Evolutionary conservation across 1,140 invertebrate genomes (phyloP).

Genomic region (Drosophila punjabiensis): DNA sequence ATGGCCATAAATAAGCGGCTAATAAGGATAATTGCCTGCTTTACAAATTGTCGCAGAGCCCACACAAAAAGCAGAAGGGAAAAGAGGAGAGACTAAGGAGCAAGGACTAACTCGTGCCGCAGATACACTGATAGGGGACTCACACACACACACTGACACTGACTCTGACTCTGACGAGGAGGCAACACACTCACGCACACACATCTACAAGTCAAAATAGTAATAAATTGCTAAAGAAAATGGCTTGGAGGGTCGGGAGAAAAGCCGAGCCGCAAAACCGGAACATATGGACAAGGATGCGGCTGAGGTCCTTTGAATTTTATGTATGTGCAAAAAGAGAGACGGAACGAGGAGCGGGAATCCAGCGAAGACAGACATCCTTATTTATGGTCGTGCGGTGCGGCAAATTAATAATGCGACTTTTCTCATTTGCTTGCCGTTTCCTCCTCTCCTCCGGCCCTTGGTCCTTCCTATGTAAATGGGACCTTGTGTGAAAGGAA

Average conservation of each 20-base stretch:
- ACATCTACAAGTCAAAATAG: conserved; percentile 80
- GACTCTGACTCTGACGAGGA: conserved; percentile 2
- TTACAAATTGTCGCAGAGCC: conserved; percentile 72
- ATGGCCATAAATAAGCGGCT: conserved; percentile 81
- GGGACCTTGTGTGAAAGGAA: conserved; percentile 49
- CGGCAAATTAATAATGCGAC: conserved; percentile 82
- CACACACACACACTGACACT: conserved; percentile 17
- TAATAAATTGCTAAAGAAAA: conserved; percentile 79
- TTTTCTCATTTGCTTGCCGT: conserved; percentile 68
- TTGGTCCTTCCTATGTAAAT: conserved; percentile 54
- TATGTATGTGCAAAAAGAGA: conserved; percentile 43
- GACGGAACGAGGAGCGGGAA: conserved; percentile 1
- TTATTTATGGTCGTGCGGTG: conserved; percentile 81
- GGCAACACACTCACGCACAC: conserved; percentile 8
- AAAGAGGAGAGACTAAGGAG: not conserved
- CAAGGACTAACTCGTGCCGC: conserved; percentile 1
- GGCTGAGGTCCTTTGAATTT: conserved; percentile 75
- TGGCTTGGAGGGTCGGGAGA: conserved; percentile 47
- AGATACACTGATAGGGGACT: conserved; percentile 7
- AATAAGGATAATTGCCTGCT: conserved; percentile 83
- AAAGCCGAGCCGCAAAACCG: conserved; percentile 38
- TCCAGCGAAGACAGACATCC: conserved; percentile 43
- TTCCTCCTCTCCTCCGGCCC: conserved; percentile 27
- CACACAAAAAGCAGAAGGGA: not conserved
- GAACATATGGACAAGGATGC: conserved; percentile 71